Evolutionary conservation across 1,140 invertebrate species (phyloP), one percentile per base, ranked within the genome.

Genomic region (Phthorimaea operculella): DNA sequence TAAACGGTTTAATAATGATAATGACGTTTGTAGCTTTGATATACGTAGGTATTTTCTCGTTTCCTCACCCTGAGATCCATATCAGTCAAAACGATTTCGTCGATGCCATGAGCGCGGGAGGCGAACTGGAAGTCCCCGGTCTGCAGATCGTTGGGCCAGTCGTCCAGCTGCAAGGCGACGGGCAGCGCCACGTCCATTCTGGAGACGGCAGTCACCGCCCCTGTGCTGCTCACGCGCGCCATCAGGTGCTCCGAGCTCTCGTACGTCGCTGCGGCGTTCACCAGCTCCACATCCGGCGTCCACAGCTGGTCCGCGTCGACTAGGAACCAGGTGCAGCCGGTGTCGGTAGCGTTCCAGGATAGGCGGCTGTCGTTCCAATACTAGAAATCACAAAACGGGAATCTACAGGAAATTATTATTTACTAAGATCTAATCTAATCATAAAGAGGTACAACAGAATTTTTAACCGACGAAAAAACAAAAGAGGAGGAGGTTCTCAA

Each of bases 61-160:
- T 28, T 28, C 21, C 21, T 28, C 21, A 28, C 21, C 21, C 21
- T 28, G 21, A 28, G 21, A 28, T 47, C 44, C 12, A 16, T 47
- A 16, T 75, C 45, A 0, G 48, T 50, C 0, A 81, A 36, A 9
- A 64, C 57, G 8, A 80, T 34, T 54, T 80, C 70, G 9, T 73
- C 62, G 5, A 47, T 34, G 3, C 57, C 59, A 21, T 71, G 64
- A 18, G 62, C 54, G n/a, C 44, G 44, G 7, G 80, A 80, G 14
- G 66, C 69, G 59, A 83, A 80, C 18, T 70, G 71, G 58, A 81
- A 71, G 34, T 49, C 49, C 44, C 56, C 60, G 2, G 54, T 34
- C 34, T 81, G 80, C 9, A 42, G 21, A 54, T 83, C 80, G 0
- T n/a, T 42, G 0, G 80, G 80, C 80, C 80, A 83, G 50, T 56